Evolutionary conservation across 1,140 invertebrate species (phyloP), one percentile per base, ranked within the genome.

Genomic region (Tribolium madens): DNA sequence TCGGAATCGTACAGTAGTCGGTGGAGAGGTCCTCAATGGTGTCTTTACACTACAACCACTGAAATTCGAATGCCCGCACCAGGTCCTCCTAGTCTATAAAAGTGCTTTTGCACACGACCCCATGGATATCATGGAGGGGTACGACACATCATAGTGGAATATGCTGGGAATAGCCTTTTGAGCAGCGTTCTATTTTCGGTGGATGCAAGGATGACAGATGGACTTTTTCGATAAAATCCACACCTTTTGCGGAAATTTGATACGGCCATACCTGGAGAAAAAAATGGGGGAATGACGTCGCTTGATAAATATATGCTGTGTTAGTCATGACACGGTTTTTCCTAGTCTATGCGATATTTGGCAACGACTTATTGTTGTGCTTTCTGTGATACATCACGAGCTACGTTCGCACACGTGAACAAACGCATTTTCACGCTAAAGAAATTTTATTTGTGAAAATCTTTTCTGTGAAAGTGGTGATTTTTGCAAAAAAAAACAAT

Each of bases 1-100:
- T 86, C 84, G 85, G 83, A 82, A 76, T 85, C 83, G 83, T 83
- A 80, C 76, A 82, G 77, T 80, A 76, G 78, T 81, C 80, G 78
- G 82, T 82, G 78, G 78, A 83, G 81, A 82, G 71, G 48, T 53
- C 71, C 71, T 73, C 31, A 47, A 82, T 81, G 78, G 79, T 81
- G 81, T 82, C 83, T 82, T 81, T 80, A 83, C 83, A 84, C 85
- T 85, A 85, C 83, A 85, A 85, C 85, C 84, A 84, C 85, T 79
- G 79, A 81, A 81, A 83, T 86, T 85, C 84, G 84, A 86, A 84
- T 86, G 85, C 73, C 75, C 77, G 76, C 76, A 70, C 31, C 31
- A 2, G 75, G 48, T 21, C 74, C 74, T 78, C 81, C 83, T 86
- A 85, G 85, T 86, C 84, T 86, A 86, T 86, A 80, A 74, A 82